A percentile compares a stretch with the other conserved stretches of the same genome.
Evolutionary conservation across 2,113 vertebrate genomes (phyloP).

Genomic region (human (Homo sapiens)): GRCh38 chr6:156883001-156883500

Average conservation of each 20-base stretch:
- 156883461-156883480: background rate
- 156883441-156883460: background rate
- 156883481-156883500: background rate
- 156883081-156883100: background rate
- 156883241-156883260: background rate
- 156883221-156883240: background rate
- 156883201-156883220: background rate
- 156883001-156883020: background rate
- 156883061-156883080: background rate
- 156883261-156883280: background rate
- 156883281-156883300: background rate
- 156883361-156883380: too few species aligned
- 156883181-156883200: background rate
- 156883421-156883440: background rate
- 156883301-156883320: background rate
- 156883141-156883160: fast-evolving
- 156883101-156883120: too few species aligned
- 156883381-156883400: background rate
- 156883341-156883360: background rate
- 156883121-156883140: fast-evolving
- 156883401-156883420: background rate
- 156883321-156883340: background rate
- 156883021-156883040: fast-evolving
- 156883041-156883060: background rate
- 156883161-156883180: background rate